phyloP scores from a whole-genome alignment of 2,113 vertebrate species.

The Atrichornis clamosus region DNA sequence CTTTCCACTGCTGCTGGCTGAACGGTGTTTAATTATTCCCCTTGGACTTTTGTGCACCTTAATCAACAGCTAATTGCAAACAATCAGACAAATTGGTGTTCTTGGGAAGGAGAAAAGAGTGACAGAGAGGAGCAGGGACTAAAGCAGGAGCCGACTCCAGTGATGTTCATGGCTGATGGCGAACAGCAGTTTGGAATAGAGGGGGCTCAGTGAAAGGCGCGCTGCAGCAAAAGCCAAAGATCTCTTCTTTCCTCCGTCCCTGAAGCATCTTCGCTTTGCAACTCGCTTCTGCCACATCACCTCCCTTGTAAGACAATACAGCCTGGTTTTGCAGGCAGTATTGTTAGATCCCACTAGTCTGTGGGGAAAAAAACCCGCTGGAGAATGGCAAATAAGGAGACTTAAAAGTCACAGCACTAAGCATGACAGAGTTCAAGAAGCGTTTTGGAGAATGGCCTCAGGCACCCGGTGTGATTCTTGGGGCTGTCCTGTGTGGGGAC shows the following conservation, averaged over 20 bases:
- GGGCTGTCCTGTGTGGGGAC: neutral
- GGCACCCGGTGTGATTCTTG: neutral
- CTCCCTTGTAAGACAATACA: neutral
- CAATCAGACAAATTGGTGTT: neutral
- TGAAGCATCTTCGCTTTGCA: neutral
- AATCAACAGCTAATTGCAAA: constrained; percentile 36
- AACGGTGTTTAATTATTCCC: neutral
- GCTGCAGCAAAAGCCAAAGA: neutral
- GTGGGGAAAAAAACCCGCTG: neutral
- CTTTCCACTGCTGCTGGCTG: neutral
- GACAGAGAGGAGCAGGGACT: neutral
- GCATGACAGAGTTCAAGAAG: neutral
- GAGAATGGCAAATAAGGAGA: neutral
- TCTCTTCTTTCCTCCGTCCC: neutral
- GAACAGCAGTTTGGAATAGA: neutral
- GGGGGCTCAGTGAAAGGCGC: neutral
- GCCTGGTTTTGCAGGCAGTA: neutral
- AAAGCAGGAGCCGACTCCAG: neutral
- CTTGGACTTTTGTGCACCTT: neutral
- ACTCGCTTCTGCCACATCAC: neutral
- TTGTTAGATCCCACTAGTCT: neutral
- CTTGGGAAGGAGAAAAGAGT: neutral
- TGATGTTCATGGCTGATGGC: neutral
- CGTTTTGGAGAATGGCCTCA: neutral
- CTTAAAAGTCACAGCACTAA: neutral